Conservation (phyloP, 2,888 invertebrate species). For the Hyposoter didymator region DNA sequence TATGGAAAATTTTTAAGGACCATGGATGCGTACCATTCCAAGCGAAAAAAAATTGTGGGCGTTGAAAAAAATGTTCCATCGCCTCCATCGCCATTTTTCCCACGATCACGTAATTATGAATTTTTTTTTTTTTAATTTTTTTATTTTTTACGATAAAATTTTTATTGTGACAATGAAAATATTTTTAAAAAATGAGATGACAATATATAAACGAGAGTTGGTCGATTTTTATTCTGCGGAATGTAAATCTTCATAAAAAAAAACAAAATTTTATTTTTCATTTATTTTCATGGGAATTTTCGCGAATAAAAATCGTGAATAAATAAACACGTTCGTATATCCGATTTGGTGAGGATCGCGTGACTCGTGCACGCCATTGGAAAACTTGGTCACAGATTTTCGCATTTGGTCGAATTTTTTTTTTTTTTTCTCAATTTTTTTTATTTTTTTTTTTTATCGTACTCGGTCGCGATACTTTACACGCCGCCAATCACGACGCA, state of each 20-base stretch:
- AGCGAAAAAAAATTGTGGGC: constrained; percentile 57
- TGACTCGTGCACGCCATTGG: constrained; percentile 13
- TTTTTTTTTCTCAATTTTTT: not conserved
- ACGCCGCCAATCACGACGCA: constrained; percentile 66
- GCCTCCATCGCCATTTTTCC: constrained; percentile 38
- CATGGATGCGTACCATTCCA: constrained; percentile 48
- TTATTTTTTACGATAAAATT: not conserved
- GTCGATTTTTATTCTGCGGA: no score
- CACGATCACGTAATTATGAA: constrained; percentile 20
- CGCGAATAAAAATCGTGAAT: not conserved
- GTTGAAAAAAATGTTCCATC: constrained; percentile 47
- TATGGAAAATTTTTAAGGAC: constrained; percentile 36
- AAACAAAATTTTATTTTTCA: no score
- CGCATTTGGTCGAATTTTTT: constrained; percentile 24
- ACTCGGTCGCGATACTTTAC: constrained; percentile 56
- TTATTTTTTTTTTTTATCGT: constrained; percentile 38
- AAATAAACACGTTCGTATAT: not conserved
- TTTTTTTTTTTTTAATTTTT: not conserved
- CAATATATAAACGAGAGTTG: not conserved
- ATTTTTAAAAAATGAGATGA: not conserved
- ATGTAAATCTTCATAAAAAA: no score
- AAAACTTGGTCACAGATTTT: constrained; percentile 21
- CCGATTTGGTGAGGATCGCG: constrained; percentile 1
- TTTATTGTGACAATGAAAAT: not conserved
- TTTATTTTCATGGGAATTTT: not conserved